These are phyloP conservation scores for Copidosoma floridanum DNA, from an alignment of 1,140 invertebrate species.

Conservation along the genomic window DNA sequence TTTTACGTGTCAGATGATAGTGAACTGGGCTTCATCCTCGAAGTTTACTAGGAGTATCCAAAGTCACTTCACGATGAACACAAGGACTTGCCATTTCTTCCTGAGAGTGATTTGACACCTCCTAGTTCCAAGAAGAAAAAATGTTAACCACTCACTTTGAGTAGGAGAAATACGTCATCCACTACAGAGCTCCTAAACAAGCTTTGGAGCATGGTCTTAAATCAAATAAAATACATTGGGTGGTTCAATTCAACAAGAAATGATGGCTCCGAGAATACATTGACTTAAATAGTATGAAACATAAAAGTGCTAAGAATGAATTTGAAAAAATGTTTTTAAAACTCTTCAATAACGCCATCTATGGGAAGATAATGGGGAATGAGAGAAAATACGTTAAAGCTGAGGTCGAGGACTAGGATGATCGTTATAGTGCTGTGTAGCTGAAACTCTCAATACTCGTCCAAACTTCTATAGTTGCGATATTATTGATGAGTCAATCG, in stretches of 20 bases:
- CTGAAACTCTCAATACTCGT: background rate
- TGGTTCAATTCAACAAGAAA: slow-evolving; percentile 28
- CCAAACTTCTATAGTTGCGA: background rate
- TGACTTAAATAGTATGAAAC: slow-evolving; percentile 38
- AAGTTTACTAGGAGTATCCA: slow-evolving; percentile 38
- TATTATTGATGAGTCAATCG: background rate
- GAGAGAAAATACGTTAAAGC: too few species aligned
- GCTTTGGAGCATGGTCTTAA: slow-evolving; percentile 36
- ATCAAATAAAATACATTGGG: slow-evolving; percentile 28
- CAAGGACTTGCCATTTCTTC: slow-evolving; percentile 56
- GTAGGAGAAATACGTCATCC: slow-evolving; percentile 50
- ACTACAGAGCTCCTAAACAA: slow-evolving; percentile 56
- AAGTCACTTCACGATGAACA: too few species aligned
- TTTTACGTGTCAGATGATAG: slow-evolving; percentile 36
- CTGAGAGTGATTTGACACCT: slow-evolving; percentile 40
- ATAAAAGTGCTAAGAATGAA: too few species aligned
- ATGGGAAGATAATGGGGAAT: background rate
- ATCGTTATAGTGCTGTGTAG: background rate
- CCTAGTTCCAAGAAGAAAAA: slow-evolving; percentile 34
- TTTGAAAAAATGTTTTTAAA: too few species aligned
- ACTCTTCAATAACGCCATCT: too few species aligned
- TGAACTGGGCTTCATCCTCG: slow-evolving; percentile 56
- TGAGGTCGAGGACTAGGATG: too few species aligned
- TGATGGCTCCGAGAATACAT: slow-evolving; percentile 36
- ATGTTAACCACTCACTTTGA: slow-evolving; percentile 42